Percentiles rank a stretch among this genome's conserved stretches.
phyloP scores from a whole-genome alignment of 2,113 vertebrate genomes.

The Piprites chloris region DNA sequence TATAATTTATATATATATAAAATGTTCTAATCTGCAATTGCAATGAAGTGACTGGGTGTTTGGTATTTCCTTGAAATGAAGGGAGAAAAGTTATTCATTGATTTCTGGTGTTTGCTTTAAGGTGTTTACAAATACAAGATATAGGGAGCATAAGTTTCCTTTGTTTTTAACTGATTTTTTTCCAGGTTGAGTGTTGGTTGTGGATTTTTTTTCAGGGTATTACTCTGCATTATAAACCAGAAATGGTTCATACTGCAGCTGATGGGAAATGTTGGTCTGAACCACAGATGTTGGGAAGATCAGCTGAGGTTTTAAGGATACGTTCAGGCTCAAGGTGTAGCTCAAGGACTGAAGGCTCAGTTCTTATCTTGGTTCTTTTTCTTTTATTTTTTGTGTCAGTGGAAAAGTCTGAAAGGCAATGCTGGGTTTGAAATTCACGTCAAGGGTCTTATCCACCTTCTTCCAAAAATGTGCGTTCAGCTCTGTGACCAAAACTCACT shows the following conservation, averaged over 20 bases:
- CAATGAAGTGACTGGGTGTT: neutral
- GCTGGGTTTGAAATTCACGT: neutral
- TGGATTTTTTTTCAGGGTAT: neutral
- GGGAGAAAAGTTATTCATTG: conserved; percentile 18
- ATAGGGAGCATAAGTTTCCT: neutral
- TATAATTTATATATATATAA: neutral
- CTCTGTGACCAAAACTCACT: neutral
- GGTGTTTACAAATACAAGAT: conserved; percentile 33
- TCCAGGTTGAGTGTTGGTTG: neutral
- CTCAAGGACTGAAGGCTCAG: neutral
- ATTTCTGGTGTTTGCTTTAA: conserved; percentile 49
- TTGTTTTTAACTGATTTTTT: neutral
- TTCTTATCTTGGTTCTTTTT: neutral
- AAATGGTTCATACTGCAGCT: neutral
- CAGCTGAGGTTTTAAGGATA: neutral
- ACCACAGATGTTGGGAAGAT: neutral
- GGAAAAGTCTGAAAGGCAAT: neutral
- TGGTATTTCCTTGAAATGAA: conserved; percentile 39
- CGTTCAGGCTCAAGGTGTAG: neutral
- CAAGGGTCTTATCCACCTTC: neutral
- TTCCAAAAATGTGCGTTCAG: neutral
- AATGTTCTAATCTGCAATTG: neutral
- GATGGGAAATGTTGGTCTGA: neutral
- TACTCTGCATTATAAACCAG: neutral
- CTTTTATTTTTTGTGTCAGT: neutral